Evolutionary conservation across 2,888 invertebrate species (phyloP).

Genomic region (Cybosia mesomella): DNA sequence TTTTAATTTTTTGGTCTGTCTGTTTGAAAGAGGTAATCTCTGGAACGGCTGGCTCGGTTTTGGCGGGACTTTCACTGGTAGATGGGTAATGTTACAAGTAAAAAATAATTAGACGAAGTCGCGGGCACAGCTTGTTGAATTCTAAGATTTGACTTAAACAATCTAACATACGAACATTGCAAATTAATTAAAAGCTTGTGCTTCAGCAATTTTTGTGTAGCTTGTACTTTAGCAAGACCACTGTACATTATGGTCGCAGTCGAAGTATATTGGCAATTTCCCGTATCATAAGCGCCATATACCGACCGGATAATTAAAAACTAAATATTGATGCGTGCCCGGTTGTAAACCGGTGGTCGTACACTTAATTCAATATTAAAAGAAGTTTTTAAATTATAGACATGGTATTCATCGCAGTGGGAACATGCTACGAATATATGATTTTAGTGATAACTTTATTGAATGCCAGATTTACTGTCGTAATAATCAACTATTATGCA

Average conservation of each 20-base stretch:
- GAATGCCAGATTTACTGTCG: background rate
- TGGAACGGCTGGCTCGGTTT: too few species aligned
- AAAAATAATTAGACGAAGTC: too few species aligned
- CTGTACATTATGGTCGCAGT: background rate
- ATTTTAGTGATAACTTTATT: background rate
- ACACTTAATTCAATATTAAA: conserved; percentile 35
- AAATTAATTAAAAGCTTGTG: too few species aligned
- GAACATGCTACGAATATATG: background rate
- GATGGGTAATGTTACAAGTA: too few species aligned
- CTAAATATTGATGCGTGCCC: conserved; percentile 43
- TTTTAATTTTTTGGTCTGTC: too few species aligned
- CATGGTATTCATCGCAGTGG: background rate
- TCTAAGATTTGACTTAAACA: too few species aligned
- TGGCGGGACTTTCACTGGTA: too few species aligned
- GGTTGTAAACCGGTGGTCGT: conserved; percentile 35
- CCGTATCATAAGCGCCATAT: conserved; percentile 46
- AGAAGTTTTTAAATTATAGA: conserved; percentile 6
- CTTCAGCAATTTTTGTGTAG: background rate
- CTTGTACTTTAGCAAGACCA: conserved; percentile 2
- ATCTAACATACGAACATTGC: too few species aligned
- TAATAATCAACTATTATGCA: background rate
- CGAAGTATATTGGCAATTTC: conserved; percentile 35
- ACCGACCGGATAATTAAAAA: conserved; percentile 52
- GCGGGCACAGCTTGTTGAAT: too few species aligned
- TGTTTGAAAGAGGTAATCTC: too few species aligned